A percentile compares a stretch with the other conserved stretches of the same genome.
Evolutionary conservation across 2,113 vertebrate species (phyloP).

Genomic region (Hyperopisus bebe): DNA sequence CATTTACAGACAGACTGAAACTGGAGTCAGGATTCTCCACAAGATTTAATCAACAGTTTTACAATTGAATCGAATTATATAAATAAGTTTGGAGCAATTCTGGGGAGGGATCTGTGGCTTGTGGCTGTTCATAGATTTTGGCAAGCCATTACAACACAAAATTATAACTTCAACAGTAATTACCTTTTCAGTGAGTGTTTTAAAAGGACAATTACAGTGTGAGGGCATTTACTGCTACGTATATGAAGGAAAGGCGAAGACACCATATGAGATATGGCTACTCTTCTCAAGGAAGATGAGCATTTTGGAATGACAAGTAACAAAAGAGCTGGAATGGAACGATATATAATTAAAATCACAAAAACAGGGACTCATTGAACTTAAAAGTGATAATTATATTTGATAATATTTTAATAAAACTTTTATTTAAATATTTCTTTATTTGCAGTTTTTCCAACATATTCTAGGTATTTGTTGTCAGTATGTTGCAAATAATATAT

Average conservation of each 20-base stretch:
- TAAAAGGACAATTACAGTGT: background rate
- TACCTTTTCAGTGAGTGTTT: constrained; percentile 3
- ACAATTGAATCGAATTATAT: background rate
- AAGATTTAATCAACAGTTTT: background rate
- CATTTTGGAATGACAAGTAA: background rate
- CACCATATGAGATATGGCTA: background rate
- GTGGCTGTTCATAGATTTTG: background rate
- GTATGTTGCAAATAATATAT: constrained; percentile 46
- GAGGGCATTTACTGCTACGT: background rate
- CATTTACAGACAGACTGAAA: background rate
- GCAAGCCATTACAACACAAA: background rate
- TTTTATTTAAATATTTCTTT: background rate
- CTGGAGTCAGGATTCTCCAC: background rate
- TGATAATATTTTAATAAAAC: background rate
- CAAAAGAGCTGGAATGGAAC: background rate
- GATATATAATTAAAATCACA: background rate
- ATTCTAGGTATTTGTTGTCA: constrained; percentile 52
- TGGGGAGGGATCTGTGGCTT: background rate
- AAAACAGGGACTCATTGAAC: background rate
- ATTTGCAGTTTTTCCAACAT: background rate
- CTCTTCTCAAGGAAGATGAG: background rate
- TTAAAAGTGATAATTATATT: background rate
- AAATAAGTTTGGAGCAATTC: background rate
- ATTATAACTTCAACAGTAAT: background rate
- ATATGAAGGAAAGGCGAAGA: background rate